Evolutionary conservation across 2,888 invertebrate species (phyloP).

Genomic region (Xestia xanthographa): DNA sequence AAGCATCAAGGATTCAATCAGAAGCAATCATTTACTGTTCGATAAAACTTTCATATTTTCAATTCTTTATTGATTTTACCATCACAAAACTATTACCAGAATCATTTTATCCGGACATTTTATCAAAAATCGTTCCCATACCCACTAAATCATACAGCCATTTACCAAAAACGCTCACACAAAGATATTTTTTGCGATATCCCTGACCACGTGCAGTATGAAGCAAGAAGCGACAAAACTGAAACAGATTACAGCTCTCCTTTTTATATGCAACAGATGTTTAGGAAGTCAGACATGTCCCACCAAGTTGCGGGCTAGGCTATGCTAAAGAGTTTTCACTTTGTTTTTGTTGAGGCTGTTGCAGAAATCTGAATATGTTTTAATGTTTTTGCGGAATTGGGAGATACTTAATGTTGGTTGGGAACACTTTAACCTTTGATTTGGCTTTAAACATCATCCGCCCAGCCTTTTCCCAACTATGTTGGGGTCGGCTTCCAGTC

Average conservation of each 20-base stretch:
- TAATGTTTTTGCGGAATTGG: neutral
- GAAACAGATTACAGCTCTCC: slow-evolving; percentile 56
- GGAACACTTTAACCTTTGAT: neutral
- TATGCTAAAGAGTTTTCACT: slow-evolving; percentile 51
- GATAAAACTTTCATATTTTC: slow-evolving; percentile 9
- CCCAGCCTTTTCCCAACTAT: neutral
- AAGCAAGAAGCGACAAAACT: slow-evolving; percentile 60
- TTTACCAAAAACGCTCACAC: slow-evolving; percentile 44
- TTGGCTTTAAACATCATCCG: neutral
- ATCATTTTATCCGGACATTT: neutral
- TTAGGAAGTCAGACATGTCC: slow-evolving; percentile 56
- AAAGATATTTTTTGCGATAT: slow-evolving; percentile 44
- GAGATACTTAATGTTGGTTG: neutral
- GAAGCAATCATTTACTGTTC: neutral
- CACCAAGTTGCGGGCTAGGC: slow-evolving; percentile 43
- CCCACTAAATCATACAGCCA: slow-evolving; percentile 16
- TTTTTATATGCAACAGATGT: slow-evolving; percentile 65
- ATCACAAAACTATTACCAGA: slow-evolving; percentile 1
- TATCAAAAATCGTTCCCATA: neutral
- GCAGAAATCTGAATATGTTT: slow-evolving; percentile 21
- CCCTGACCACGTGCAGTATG: slow-evolving; percentile 38
- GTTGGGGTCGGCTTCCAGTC: neutral
- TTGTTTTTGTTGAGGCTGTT: slow-evolving; percentile 39
- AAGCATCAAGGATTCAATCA: neutral
- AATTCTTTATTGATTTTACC: slow-evolving; percentile 10